Evolutionary conservation across 2,797 vertebrate species (phyloP), one percentile per base, ranked within the genome.

Genomic region (Microctenopoma steveboyesi): DNA sequence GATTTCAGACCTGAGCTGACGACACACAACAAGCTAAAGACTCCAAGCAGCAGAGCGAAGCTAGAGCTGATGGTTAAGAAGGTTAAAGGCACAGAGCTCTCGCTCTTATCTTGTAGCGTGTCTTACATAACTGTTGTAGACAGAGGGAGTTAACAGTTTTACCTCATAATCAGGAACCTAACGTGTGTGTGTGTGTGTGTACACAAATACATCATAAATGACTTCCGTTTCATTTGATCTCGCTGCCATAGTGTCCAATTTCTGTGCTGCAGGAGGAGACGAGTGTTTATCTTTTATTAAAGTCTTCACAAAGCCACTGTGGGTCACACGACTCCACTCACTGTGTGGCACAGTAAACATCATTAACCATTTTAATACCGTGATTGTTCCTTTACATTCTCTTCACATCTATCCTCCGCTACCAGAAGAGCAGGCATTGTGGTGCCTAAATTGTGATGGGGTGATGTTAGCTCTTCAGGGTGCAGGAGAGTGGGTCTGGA

Each of bases 1-100:
- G 63, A 81, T 77, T 74, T 76, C 64, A 53, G 69, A 78, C 49
- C 67, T 30, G 65, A 66, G 64, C 76, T 1, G 15, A 55, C 62
- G 79, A 79, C 68, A 45, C 48, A 80, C 75, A 12, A 80, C 75
- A 12, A 72, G 78, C 76, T 70, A 40, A 58, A 37, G 50, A 25
- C 56, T 1, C 22, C 4, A 18, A 4, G 5, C 5, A 33, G 12
- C 37, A 49, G 52, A 70, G 67, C 18, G 62, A 53, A 60, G 60
- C 68, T 58, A 70, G 48, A 60, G 43, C 43, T 0, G 35, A 15
- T 42, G 0, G 62, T 48, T 73, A 56, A 64, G 69, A 45, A 22
- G 2, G 62, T 70, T 79, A 6, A 6, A 6, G 47, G 4, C 35
- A 6, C 0, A 30, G 18, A 28, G 53, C 54, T 35, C 1, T 7